Base-by-base conservation (phyloP, 1,140 invertebrate species). In the Brachionus paranguensis region DNA sequence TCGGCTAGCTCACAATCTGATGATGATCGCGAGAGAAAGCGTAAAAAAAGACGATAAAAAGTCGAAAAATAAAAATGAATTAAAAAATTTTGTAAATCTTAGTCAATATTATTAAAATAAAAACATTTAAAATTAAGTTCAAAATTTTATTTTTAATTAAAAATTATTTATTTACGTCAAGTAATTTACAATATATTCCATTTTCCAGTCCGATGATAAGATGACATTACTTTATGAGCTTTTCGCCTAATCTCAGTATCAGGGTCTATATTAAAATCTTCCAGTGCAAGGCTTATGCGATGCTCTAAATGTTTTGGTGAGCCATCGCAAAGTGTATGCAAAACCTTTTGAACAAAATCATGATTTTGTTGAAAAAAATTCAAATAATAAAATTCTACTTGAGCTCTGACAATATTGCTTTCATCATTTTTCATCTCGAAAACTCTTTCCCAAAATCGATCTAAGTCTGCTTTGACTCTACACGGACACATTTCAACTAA, bases 401-500 rank as follows among this genome's bases (percentile, higher is more conserved):
- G 86, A 17, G 84, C 85, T 84, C 88, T 85, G 37, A 89, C 88
- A 53, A 47, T 53, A 12, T 86, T 84, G 17, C 81, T 74, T 20
- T 86, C 86, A 29, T 86, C 86, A 60, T 85, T 78, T 0, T 87
- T 83, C 88, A 89, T 88, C 85, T 88, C 86, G 8, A 88, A 76
- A 3, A 89, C 87, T 24, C 88, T 85, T n/a, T 86, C 85, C 88
- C 88, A 89, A 86, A 89, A 89, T 6, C 87, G 86, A 1, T 85
- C 74, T 8, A 88, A 85, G 84, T 89, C 87, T 17, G 86, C 85
- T 74, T 88, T 86, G 1, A 89, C 88, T 27, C 87, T 85, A 84
- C 88, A 89, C 4, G 88, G 88, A 84, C 88, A 89, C 87, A 89
- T 89, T 85, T 89, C 87, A 55, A 86, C 86, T 0, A 89, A 85